Base-by-base conservation (phyloP, 2,797 vertebrate species). In the Liasis olivaceus region DNA sequence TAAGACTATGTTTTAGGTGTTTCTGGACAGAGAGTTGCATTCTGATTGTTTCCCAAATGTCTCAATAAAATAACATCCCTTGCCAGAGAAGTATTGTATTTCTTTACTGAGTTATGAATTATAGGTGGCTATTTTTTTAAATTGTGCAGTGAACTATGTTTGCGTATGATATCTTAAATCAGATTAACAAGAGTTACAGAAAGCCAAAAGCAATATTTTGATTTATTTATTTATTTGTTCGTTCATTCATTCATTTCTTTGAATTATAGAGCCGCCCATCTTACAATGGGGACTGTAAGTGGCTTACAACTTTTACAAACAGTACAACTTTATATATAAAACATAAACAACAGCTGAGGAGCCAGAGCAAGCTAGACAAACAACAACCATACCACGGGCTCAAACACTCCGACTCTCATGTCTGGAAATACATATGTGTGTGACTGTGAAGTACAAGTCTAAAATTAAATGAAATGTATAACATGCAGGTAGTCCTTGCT, bases 61-160 rank as follows among this genome's bases (percentile, higher is more conserved):
- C 62, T n/a, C 36, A 85, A 42, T 93, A 93, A 91, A 89, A 95
- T 88, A 63, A 90, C 20, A 22, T 36, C 24, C 36, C 92, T 7
- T 90, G n/a, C 42, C 60, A 24, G 1, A 91, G 36, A 90, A 94
- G 88, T 91, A 22, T 22, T 8, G 24, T 88, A 69, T 88, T 59
- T 87, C 93, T 88, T 88, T 6, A 13, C 84, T 11, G 60, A n/a
- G 2, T 26, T 89, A 26, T 59, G 90, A 90, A 88, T 63, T 92
- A 2, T 4, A 89, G 66, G 26, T 92, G 0, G 59, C 64, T 94
- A 28, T 47, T 47, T 60, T 47, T 13, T 26, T n/a, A 90, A 42
- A 47, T 20, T 24, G 42, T 28, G 64, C 22, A 81, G 4, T 62
- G 85, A 3, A 26, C 90, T 89, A 89, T 91, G 8, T 31, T 66